These are phyloP conservation scores for Drosophila meridionalis DNA, from an alignment of 2,888 invertebrate species.

Conservation along the genomic window DNA sequence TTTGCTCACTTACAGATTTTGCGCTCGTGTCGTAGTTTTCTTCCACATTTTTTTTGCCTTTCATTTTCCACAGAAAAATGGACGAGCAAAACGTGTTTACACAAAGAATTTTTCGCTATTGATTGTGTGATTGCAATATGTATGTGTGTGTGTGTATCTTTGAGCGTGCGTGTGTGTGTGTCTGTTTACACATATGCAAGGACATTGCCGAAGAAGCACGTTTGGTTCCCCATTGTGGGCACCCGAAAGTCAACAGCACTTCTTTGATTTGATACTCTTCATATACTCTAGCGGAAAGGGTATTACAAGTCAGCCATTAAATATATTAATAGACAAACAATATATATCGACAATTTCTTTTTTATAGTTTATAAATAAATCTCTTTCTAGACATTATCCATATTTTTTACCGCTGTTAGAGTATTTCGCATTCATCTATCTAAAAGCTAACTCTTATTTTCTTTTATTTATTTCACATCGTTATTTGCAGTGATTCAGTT, in stretches of 20 bases:
- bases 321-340: neutral
- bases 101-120: slow-evolving; percentile 67
- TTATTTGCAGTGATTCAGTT: slow-evolving; percentile 46
- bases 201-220: slow-evolving; percentile 41
- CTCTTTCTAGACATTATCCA: neutral
- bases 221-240: slow-evolving; percentile 52
- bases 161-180: slow-evolving; percentile 15
- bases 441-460: neutral
- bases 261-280: slow-evolving; percentile 28
- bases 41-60: slow-evolving; percentile 20
- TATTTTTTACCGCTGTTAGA: neutral
- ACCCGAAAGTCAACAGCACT: slow-evolving; percentile 64
- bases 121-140: slow-evolving; percentile 60
- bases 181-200: slow-evolving; percentile 40
- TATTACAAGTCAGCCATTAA: neutral
- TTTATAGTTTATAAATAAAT: neutral
- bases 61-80: slow-evolving; percentile 31
- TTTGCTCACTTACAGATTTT: slow-evolving; percentile 51
- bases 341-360: neutral
- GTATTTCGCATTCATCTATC: neutral
- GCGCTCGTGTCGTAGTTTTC: slow-evolving; percentile 30
- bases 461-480: neutral
- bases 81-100: slow-evolving; percentile 65
- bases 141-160: slow-evolving; percentile 1
- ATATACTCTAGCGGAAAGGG: neutral